These are phyloP conservation scores for Heliocidaris erythrogramma DNA, from an alignment of 35 echinoderm and acorn worm genomes.

Conservation along the genomic window DNA sequence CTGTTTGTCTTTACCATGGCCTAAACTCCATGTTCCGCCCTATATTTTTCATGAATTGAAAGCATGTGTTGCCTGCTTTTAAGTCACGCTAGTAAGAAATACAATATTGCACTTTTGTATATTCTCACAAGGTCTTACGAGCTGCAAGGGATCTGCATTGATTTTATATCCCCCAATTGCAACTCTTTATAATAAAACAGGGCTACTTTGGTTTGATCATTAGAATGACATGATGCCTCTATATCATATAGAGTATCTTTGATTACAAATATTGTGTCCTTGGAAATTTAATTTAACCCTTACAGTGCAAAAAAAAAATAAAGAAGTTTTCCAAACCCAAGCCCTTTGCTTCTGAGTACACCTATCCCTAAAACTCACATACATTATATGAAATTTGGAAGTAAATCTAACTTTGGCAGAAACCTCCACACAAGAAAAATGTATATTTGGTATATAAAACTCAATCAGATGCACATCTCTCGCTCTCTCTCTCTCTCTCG, in stretches of 20 bases:
- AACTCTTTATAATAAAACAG: too few species aligned
- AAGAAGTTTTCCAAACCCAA: not conserved
- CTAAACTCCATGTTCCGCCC: too few species aligned
- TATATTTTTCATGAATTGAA: too few species aligned
- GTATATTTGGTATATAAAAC: not conserved
- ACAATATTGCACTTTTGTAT: not conserved
- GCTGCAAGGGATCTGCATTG: not conserved
- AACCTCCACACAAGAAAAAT: not conserved
- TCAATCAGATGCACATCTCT: not conserved
- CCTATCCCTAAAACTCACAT: not conserved
- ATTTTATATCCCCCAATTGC: not conserved
- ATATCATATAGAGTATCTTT: not conserved
- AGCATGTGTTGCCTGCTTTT: too few species aligned
- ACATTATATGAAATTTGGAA: not conserved
- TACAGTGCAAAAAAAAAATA: not conserved
- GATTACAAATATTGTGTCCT: not conserved
- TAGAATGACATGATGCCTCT: too few species aligned
- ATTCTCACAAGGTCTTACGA: not conserved
- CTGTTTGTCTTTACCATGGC: too few species aligned
- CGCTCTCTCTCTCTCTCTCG: too few species aligned
- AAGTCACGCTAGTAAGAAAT: too few species aligned
- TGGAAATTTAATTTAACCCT: not conserved
- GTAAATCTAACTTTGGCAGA: not conserved
- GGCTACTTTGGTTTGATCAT: too few species aligned
- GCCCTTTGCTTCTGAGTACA: too few species aligned